Conservation (phyloP, 2,797 vertebrate genomes). For the Xerus rutilus region DNA sequence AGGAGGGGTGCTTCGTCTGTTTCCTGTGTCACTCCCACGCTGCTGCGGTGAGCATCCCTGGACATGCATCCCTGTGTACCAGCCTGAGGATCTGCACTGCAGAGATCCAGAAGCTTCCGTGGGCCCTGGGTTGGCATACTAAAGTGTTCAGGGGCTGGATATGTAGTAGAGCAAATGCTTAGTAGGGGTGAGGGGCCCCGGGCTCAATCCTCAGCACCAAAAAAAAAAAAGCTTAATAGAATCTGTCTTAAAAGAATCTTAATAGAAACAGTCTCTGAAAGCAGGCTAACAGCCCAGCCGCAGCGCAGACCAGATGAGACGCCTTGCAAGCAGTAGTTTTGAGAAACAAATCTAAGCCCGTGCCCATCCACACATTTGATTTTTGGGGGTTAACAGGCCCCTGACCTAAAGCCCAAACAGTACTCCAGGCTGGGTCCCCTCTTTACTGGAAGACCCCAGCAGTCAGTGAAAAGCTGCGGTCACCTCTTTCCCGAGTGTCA, state of each 20-base stretch:
- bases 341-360: background rate
- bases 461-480: background rate
- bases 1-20: rapidly evolving
- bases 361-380: no score
- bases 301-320: rapidly evolving
- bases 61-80: rapidly evolving
- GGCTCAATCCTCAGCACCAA: background rate
- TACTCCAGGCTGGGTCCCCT: background rate
- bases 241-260: no score
- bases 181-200: background rate
- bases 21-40: rapidly evolving
- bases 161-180: no score
- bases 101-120: background rate
- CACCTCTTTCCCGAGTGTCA: no score
- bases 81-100: rapidly evolving
- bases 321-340: background rate
- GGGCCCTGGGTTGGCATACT: rapidly evolving
- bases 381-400: background rate
- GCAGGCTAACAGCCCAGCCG: background rate
- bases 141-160: background rate
- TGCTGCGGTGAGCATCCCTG: background rate
- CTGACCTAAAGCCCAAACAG: background rate
- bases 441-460: background rate
- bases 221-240: background rate
- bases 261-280: background rate